Base-by-base conservation (phyloP, 1,140 invertebrate species). In the Eulimnadia texana region DNA sequence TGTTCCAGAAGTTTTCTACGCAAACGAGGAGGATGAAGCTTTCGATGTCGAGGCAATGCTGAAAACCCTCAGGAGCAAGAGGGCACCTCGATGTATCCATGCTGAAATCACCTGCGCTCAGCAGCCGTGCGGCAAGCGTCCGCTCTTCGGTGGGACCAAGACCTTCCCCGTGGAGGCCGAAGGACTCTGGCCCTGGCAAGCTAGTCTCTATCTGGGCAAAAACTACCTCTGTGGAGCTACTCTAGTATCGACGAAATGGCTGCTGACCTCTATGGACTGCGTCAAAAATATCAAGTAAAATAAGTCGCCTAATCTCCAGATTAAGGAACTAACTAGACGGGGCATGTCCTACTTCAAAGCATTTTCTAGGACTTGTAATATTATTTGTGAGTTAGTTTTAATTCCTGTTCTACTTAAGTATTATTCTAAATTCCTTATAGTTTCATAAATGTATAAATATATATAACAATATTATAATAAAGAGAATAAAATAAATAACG, bases 201-300 rank as follows among this genome's bases (percentile, higher is more conserved):
- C 25, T 3, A 52, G 50, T 2, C 50, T 61, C 3, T 61, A 29
- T 28, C 50, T 29, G 23, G 24, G 53, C 20, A 51, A 51, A 19
- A n/a, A 54, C 16, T 61, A 61, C 22, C 51, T 61, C 13, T 61
- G 60, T 22, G 60, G 60, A 19, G 60, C 50, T 19, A 61, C 60
- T 3, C 22, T 61, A 16, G 25, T 61, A 6, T 25, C 51, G n/a
- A 20, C 53, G 27, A 20, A 54, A 22, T 61, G 60, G 60, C 11
- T 61, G 6, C 51, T 61, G n/a, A 33, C 33, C 10, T 61, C 60
- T 1, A 22, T 28, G 23, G 22, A 54, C 19, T 61, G 60, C 33
- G n/a, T 55, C 19, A 19, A 19, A 11, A 29, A 54, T n/a, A 42
- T 61, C 6, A 11, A 27, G 58, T 60, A 60, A 51, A 20, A 25